A percentile compares a stretch with the other conserved stretches of the same genome.
These are phyloP conservation scores for Abrostola triplasia DNA, from an alignment of 2,888 invertebrate genomes.

Conservation along the genomic window DNA sequence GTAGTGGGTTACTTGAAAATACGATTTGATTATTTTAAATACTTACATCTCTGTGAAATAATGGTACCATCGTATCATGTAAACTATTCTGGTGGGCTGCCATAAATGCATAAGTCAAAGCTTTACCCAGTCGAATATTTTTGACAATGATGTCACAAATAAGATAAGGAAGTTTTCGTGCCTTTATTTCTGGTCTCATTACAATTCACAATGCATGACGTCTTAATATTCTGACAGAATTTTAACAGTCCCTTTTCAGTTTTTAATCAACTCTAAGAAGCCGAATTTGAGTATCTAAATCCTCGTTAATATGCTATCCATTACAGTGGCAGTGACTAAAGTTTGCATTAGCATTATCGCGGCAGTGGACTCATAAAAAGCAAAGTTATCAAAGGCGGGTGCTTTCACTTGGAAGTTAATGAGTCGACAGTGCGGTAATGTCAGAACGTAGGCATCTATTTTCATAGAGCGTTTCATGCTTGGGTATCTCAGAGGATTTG, in stretches of 20 bases:
- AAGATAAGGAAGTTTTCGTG: not conserved
- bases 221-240: conserved; percentile 5
- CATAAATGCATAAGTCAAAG: too few species aligned
- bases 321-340: conserved; percentile 45
- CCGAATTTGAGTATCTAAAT: conserved; percentile 49
- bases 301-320: conserved; percentile 55
- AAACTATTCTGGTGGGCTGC: too few species aligned
- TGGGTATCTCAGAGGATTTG: conserved; percentile 13
- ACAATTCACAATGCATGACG: not conserved
- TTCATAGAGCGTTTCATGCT: conserved; percentile 37
- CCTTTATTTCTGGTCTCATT: not conserved
- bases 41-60: too few species aligned
- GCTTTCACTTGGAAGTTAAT: conserved; percentile 78
- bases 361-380: conserved; percentile 71
- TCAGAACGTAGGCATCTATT: conserved; percentile 59
- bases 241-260: conserved; percentile 36
- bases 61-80: too few species aligned
- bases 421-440: conserved; percentile 77
- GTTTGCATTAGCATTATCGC: conserved; percentile 62
- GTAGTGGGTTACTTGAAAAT: not conserved
- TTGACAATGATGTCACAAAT: not conserved
- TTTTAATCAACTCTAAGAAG: conserved; percentile 47
- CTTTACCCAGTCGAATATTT: too few species aligned
- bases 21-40: too few species aligned
- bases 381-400: conserved; percentile 76